phyloP scores from a whole-genome alignment of 1,140 invertebrate species.

The Pygmarrhopalites habei region DNA sequence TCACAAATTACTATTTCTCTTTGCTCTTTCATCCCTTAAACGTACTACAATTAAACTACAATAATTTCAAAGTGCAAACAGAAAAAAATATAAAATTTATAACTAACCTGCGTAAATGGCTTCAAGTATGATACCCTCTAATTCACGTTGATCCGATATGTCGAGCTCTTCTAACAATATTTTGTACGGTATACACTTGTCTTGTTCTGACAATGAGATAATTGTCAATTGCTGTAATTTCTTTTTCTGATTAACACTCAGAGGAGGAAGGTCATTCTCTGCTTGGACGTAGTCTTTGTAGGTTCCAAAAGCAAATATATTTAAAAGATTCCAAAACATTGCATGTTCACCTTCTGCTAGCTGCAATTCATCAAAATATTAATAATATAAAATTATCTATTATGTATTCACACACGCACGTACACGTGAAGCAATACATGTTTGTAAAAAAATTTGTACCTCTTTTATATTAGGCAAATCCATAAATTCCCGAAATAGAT shows the following conservation, averaged over 20 bases:
- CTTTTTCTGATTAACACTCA: constrained; percentile 71
- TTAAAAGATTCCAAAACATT: constrained; percentile 73
- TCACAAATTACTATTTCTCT: too few relatives aligned
- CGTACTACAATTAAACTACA: too few relatives aligned
- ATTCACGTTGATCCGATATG: constrained; percentile 82
- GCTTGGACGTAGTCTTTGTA: constrained; percentile 73
- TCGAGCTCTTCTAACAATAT: constrained; percentile 76
- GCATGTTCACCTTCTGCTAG: constrained; percentile 46
- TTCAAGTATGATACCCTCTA: constrained; percentile 96
- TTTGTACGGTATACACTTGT: constrained; percentile 75
- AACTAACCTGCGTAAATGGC: constrained; percentile 84
- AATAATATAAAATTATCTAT: neutral
- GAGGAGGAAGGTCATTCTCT: constrained; percentile 54
- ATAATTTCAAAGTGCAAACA: too few relatives aligned
- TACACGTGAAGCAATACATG: too few relatives aligned
- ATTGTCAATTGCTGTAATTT: constrained; percentile 93
- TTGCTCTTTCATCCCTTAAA: too few relatives aligned
- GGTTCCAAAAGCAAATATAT: constrained; percentile 90
- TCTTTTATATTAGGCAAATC: constrained; percentile 87
- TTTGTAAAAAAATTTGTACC: constrained; percentile 50
- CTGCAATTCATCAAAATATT: constrained; percentile 28
- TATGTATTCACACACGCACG: too few relatives aligned
- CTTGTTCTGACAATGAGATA: constrained; percentile 60
- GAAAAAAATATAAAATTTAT: too few relatives aligned
- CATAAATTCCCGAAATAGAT: constrained; percentile 90